Evolutionary conservation across 2,797 vertebrate genomes (phyloP), one percentile per base, ranked within the genome.

Genomic region (Danio kyathit): DNA sequence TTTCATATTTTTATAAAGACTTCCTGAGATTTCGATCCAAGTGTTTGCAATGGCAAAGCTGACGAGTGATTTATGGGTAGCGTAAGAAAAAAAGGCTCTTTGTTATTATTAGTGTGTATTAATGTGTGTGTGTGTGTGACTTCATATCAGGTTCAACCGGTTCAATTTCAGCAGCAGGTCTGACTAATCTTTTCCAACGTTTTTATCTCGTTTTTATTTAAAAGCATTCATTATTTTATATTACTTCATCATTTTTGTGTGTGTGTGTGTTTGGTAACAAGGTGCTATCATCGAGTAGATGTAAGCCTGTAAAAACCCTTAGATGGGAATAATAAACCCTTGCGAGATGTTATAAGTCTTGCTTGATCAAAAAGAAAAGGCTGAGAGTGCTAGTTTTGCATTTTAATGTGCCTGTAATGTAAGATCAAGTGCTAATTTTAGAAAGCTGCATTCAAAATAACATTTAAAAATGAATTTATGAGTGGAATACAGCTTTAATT

Each of bases 1-100:
- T 71, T 85, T 83, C 83, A 87, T 79, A 79, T 86, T 89, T 89
- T 83, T 82, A 82, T 77, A 76, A 86, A 82, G 74, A 84, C 43
- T 59, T 85, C 85, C 72, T 79, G 61, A 74, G 72, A 87, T 80
- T 83, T 79, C 79, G 86, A 78, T 85, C 74, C 83, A 84, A 84
- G 77, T 81, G 85, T 80, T 82, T 84, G 69, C 74, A 78, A 84
- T 82, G 69, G 69, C 75, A 67, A 78, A 40, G 57, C 74, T 61
- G 85, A 71, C 40, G 74, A 71, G 83, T 66, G 74, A 80, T 80
- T 82, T 84, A 84, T 66, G 63, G 14, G 59, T 29, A 60, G 57
- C 13, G 5, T 74, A 43, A 82, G n/a, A 79, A 46, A 63, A 51
- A 82, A 29, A 29, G 54, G 21, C n/a, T 59, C 67, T 66, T 79